Base-by-base conservation (phyloP, 2,113 vertebrate species). In the Beaufortia kweichowensis region DNA sequence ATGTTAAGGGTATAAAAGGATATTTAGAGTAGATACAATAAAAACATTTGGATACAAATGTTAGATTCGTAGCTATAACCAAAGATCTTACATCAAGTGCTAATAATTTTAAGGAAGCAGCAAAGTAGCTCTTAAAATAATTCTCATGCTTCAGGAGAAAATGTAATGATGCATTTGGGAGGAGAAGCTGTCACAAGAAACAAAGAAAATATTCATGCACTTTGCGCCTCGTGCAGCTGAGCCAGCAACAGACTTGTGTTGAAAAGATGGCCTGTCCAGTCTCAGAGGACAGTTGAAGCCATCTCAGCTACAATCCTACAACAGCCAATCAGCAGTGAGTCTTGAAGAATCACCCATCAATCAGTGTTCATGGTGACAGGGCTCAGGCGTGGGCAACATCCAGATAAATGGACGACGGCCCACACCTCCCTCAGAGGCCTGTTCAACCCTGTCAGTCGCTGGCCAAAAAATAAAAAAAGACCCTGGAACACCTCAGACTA, bases 331-430 rank as follows among this genome's bases (percentile, higher is more conserved):
- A 82, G 57, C 76, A 53, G 21, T 80, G 76, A 62, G 79, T 70
- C 75, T 81, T 82, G 69, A 82, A 87, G 50, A 87, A 85, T 80
- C 79, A 70, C 73, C 84, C 76, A 82, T 88, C 87, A 85, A 81
- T 85, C 80, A 81, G 82, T 71, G 73, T 81, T 85, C 28, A 55
- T 56, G 1, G 65, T 76, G 85, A 86, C 86, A 85, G 76, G 46
- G 33, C 81, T 81, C 68, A 62, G 81, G 76, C 80, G 75, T 72
- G 79, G 63, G 48, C 79, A 80, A 77, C 65, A 56, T 82, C 35
- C 50, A 84, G 89, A 87, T 83, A 90, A 90, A 90, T 83, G 79
- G 85, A 86, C 88, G 86, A 85, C 76, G 87, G 61, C 61, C n/a
- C 67, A 56, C 23, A 72, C 64, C 69, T 82, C 76, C 75, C 69